Evolutionary conservation across 2,797 vertebrate species (phyloP), one percentile per base, ranked within the genome.

Genomic region (Rhynchotus rufescens): DNA sequence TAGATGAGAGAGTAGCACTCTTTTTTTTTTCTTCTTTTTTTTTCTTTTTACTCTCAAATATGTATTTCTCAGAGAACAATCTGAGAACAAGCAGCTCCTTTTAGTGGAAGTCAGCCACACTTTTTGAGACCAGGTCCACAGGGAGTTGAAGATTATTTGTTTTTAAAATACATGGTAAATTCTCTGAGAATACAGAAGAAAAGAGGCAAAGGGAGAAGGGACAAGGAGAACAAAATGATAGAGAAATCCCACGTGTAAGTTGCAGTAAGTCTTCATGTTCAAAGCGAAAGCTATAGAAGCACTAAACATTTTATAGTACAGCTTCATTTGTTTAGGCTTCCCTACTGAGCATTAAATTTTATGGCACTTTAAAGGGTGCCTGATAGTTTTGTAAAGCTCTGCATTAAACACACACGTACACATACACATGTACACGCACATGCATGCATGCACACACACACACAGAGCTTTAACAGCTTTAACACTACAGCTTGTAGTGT

Each of bases 341-440:
- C 92, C 84, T 71, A 62, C 40, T 72, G 87, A 38, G 51, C 84
- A 88, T 86, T 93, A 92, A 89, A 91, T 92, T 93, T 95, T 92
- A 89, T 51, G 45, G 74, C 57, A 86, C 87, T 90, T 95, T 89
- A 88, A 92, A 96, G 90, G 82, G 84, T 57, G 25, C 86, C 73
- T 91, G 82, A 81, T 90, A 74, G 87, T 82, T 96, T 95, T 88
- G 83, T 52, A 73, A 89, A 94, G 82, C 64, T 26, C 90, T 77
- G 64, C 88, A 69, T 85, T 96, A 93, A 96, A 95, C 71, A 56
- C 84, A 66, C 88, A 88, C 23, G 0, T 17, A 26, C 42, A 64
- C 26, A 62, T 47, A 69, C 81, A 57, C 40, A 16, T 2, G 8
- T 75, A 80, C 38, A 49, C 19, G 28, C 14, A 4, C 36, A 36